Evolutionary conservation across 2,113 vertebrate species (phyloP).

Genomic region (Indri indri): DNA sequence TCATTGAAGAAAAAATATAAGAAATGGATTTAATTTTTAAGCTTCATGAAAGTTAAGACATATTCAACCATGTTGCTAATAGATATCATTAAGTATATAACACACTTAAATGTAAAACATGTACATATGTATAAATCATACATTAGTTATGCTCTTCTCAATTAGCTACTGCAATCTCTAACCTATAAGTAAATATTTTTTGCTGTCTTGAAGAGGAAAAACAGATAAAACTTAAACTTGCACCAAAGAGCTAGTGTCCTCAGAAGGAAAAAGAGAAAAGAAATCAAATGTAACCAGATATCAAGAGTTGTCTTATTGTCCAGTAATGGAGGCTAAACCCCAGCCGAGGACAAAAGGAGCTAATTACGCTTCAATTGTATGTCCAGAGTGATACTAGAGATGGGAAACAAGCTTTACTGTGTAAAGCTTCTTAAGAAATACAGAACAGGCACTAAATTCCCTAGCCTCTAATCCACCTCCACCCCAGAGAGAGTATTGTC

Average conservation of each 20-base stretch:
- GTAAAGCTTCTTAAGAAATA: background rate
- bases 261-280: background rate
- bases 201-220: background rate
- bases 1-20: slow-evolving; percentile 24
- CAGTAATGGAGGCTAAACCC: background rate
- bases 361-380: background rate
- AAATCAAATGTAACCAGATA: background rate
- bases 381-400: background rate
- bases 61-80: background rate
- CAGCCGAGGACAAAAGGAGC: background rate
- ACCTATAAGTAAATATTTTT: background rate
- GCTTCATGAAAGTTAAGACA: background rate
- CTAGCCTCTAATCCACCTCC: fast-evolving
- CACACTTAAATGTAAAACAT: background rate
- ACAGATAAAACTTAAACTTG: background rate
- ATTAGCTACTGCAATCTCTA: background rate
- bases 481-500: background rate
- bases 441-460: background rate
- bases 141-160: background rate
- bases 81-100: background rate
- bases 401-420: background rate
- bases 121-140: background rate
- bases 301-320: background rate
- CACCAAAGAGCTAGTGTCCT: background rate
- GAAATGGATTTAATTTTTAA: background rate